phyloP scores from a whole-genome alignment of 1,140 invertebrate genomes.

The Asobara japonica region DNA sequence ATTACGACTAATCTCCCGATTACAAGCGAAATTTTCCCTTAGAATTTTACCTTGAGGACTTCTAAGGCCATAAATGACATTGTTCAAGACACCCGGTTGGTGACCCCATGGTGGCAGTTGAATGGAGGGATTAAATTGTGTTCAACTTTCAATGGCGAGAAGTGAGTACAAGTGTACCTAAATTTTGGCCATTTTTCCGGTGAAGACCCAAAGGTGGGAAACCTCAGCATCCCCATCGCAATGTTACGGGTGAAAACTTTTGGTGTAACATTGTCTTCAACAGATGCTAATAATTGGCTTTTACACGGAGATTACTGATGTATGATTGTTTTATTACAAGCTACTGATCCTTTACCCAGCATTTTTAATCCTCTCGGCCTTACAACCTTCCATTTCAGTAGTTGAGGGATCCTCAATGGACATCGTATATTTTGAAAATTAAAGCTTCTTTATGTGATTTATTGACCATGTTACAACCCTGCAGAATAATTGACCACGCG shows the following conservation, averaged over 20 bases:
- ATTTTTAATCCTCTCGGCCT: neutral
- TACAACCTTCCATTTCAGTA: neutral
- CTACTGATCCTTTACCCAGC: neutral
- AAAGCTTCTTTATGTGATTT: neutral
- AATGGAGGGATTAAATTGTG: conserved; percentile 1
- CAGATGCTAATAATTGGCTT: conserved; percentile 39
- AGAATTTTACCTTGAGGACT: conserved; percentile 6
- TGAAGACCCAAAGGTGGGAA: neutral
- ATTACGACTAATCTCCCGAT: conserved; percentile 43
- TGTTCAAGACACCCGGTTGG: conserved; percentile 6
- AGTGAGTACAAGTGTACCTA: conserved; percentile 25
- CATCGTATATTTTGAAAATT: neutral
- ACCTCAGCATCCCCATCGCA: neutral
- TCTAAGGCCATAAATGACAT: conserved; percentile 32
- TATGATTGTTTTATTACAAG: conserved; percentile 28
- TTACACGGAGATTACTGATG: conserved; percentile 45
- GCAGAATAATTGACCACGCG: too few species aligned
- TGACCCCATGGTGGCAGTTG: conserved; percentile 4
- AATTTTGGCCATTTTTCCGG: neutral
- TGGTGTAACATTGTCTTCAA: conserved; percentile 26
- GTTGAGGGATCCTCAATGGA: neutral
- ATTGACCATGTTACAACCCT: neutral
- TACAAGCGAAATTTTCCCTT: conserved; percentile 32
- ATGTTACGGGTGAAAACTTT: conserved; percentile 18
- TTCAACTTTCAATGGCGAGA: neutral